Evolutionary conservation across 2,113 vertebrate genomes (phyloP).

Genomic region (Zingel zingel): DNA sequence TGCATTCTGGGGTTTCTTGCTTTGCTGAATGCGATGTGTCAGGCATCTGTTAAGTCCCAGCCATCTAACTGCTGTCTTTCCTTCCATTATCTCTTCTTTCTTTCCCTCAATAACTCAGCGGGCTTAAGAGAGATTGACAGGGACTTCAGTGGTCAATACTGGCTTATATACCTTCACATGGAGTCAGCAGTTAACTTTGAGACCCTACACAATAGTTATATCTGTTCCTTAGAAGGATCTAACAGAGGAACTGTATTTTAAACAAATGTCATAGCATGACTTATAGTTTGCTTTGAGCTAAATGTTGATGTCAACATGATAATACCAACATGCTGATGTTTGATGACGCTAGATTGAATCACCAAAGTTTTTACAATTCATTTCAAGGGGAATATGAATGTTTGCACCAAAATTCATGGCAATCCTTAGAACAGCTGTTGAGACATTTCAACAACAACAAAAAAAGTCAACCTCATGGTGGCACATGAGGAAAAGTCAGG

Average conservation of each 20-base stretch:
- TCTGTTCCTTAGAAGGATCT: constrained; percentile 16
- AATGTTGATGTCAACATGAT: not conserved
- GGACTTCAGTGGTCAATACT: constrained; percentile 56
- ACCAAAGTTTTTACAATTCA: not conserved
- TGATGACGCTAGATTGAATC: not conserved
- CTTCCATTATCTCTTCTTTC: constrained; percentile 11
- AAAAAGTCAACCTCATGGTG: not conserved
- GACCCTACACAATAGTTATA: constrained; percentile 6
- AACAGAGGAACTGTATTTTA: not conserved
- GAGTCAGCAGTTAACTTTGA: constrained; percentile 60
- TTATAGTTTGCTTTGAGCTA: not conserved
- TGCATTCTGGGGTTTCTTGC: constrained; percentile 9
- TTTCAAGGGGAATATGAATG: not conserved
- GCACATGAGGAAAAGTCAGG: not conserved
- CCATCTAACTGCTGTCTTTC: constrained; percentile 2
- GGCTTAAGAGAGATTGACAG: constrained; percentile 62
- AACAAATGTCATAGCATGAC: not conserved
- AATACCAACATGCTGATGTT: not conserved
- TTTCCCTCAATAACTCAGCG: constrained; percentile 29
- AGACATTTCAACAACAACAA: not conserved
- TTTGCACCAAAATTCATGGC: not conserved
- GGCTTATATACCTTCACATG: constrained; percentile 50
- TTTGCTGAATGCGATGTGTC: constrained; percentile 52
- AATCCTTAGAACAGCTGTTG: not conserved
- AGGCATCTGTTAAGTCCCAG: constrained; percentile 12